These are phyloP conservation scores for Lophotriccus pileatus DNA, from an alignment of 2,797 vertebrate species.

Conservation along the genomic window DNA sequence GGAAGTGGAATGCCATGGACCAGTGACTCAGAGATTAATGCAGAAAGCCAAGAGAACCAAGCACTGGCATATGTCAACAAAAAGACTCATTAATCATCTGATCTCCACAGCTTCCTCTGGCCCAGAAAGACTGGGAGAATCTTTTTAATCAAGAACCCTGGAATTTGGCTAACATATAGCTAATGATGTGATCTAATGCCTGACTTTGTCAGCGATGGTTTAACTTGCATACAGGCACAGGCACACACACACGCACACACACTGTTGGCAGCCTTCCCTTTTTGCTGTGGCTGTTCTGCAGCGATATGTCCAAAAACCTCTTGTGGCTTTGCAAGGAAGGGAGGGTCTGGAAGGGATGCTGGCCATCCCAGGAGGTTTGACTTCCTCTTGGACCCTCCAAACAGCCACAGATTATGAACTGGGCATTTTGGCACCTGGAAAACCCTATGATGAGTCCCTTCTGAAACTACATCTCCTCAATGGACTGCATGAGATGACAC, in stretches of 20 bases:
- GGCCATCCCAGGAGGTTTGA: not conserved
- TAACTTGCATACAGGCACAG: not conserved
- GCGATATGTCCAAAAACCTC: fast-evolving
- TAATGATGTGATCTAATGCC: not conserved
- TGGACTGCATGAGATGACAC: not conserved
- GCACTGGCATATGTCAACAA: not conserved
- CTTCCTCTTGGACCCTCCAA: not conserved
- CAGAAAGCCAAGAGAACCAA: not conserved
- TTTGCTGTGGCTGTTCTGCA: not conserved
- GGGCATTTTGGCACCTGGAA: not conserved
- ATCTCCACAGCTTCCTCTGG: not conserved
- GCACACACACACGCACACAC: too few relatives aligned
- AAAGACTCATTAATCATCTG: not conserved
- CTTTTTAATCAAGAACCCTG: not conserved
- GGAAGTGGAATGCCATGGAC: not conserved
- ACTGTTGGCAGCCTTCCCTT: not conserved
- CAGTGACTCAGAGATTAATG: not conserved
- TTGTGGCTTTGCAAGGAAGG: not conserved
- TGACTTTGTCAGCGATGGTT: not conserved
- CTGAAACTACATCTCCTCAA: not conserved
- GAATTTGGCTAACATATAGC: not conserved
- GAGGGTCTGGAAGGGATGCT: not conserved
- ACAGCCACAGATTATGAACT: not conserved
- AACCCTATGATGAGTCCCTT: not conserved
- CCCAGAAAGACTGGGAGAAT: not conserved